Conservation (phyloP, 2,888 invertebrate genomes). For the Palloptera scutellata region DNA sequence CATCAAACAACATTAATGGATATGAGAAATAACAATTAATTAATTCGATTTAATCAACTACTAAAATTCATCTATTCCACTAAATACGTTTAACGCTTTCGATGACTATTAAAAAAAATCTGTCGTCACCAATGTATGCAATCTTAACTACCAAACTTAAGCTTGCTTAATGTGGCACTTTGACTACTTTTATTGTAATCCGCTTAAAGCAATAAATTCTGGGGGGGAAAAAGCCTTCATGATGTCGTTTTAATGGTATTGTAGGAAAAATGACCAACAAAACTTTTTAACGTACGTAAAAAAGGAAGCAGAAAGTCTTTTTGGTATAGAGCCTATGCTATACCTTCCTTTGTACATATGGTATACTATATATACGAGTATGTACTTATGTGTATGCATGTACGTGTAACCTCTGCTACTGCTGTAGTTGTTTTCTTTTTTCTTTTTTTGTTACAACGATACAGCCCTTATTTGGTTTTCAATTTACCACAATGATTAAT, state of each 20-base stretch:
- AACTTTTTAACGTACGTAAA: slow-evolving; percentile 22
- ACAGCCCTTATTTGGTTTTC: slow-evolving; percentile 37
- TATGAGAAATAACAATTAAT: no score
- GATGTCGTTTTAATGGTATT: slow-evolving; percentile 18
- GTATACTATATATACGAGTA: neutral
- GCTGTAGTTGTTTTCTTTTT: slow-evolving; percentile 1
- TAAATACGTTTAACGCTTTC: no score
- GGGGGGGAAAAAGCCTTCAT: slow-evolving; percentile 8
- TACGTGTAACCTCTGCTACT: neutral
- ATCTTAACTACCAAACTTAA: neutral
- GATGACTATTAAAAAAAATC: neutral
- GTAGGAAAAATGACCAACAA: slow-evolving; percentile 31
- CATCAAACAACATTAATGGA: no score
- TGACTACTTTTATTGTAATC: slow-evolving; percentile 30
- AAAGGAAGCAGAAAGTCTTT: slow-evolving; percentile 1
- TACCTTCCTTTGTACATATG: neutral
- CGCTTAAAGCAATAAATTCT: slow-evolving; percentile 37
- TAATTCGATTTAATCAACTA: no score
- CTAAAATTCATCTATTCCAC: no score
- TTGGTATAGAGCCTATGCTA: slow-evolving; percentile 7
- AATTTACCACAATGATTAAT: slow-evolving; percentile 58
- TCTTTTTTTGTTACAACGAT: neutral
- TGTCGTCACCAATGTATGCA: slow-evolving; percentile 1
- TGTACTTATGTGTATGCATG: neutral
- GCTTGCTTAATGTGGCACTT: slow-evolving; percentile 2